Base-by-base conservation (phyloP, 1,140 invertebrate species). In the Nephila pilipes region DNA sequence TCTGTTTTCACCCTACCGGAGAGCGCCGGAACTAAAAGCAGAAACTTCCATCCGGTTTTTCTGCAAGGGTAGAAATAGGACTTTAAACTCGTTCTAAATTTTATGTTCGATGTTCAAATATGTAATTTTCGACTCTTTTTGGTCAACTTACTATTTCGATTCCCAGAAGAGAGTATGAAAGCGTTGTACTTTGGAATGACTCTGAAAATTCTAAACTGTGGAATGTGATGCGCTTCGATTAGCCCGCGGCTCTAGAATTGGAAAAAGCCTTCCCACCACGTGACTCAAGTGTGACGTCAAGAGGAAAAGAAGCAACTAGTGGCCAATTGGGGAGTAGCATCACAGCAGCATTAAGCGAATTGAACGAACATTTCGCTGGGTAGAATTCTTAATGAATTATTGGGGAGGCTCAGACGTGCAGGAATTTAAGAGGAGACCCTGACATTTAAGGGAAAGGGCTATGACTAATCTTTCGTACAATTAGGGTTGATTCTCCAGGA, bases 1-100 rank as follows among this genome's bases (percentile, higher is more conserved):
- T 12, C 18, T 16, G 22, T n/a, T 46, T 36, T 2, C 75, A 2
- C 85, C n/a, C 88, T 90, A 38, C 16, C 88, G 88, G 88, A 90
- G 88, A 90, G 88, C 88, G 88, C 25, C 65, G 16, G 75, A 90
- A 90, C 88, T 90, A 90, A 90, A 55, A 29, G 2, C 12, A 89
- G 87, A 75, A 65, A 65, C 65, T 79, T 57, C 87, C 85, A 88
- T 29, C 32, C 58, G 20, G 12, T 22, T 25, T n/a, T 36, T n/a
- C 16, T 1, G 58, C 0, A 32, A 54, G 83, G 83, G 83, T 85
- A 29, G 83, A 36, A 81, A 38, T 22, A 25, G 75, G 25, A 46
- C 4, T 46, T 46, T 46, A 46, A 46, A 46, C 12, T 46, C 46
- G 12, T 46, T 46, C 46, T 46, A 46, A 46, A 46, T 46, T 46